These are phyloP conservation scores for Chaenodraco wilsoni DNA, from an alignment of 2,797 vertebrate species.

Conservation along the genomic window DNA sequence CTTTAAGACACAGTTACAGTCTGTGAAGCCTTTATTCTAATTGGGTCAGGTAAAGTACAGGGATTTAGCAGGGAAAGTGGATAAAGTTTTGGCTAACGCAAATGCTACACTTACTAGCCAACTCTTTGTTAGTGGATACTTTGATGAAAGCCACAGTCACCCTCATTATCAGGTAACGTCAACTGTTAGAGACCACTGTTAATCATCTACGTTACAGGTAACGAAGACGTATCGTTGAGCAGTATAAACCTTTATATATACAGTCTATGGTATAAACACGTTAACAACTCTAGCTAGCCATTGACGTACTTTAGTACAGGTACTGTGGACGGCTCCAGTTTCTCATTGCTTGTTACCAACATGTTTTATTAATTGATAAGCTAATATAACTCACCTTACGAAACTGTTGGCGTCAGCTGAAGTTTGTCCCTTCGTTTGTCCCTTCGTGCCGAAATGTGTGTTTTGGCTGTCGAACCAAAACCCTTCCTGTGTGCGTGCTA, in stretches of 20 bases:
- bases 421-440: not conserved
- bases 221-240: not conserved
- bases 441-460: not conserved
- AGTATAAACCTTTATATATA: not conserved
- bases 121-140: accelerated
- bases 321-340: not conserved
- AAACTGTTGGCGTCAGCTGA: constrained; percentile 32
- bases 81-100: not conserved
- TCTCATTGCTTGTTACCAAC: not conserved
- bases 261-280: too few species aligned
- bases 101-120: not conserved
- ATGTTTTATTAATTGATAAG: constrained; percentile 9
- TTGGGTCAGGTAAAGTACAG: too few species aligned
- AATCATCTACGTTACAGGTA: not conserved
- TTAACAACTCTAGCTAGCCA: not conserved
- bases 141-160: not conserved
- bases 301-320: not conserved
- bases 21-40: too few species aligned
- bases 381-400: constrained; percentile 52
- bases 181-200: not conserved
- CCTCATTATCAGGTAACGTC: not conserved
- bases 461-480: not conserved
- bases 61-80: not conserved
- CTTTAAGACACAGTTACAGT: too few species aligned
- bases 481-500: constrained; percentile 24